phyloP scores from a whole-genome alignment of 2,797 vertebrate species.

The Sebastes steindachneri region DNA sequence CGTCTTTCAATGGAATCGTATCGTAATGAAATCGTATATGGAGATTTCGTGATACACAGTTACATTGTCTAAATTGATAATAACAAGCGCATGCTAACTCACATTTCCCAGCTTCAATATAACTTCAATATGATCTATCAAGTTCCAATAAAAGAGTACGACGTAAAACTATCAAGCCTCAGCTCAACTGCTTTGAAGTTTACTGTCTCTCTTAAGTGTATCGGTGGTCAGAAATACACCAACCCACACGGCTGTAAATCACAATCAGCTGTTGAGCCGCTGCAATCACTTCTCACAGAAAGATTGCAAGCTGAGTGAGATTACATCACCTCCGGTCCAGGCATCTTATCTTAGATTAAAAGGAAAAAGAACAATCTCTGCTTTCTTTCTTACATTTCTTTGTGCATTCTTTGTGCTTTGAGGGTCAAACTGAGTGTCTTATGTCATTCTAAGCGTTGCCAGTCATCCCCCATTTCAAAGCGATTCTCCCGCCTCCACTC shows the following conservation, averaged over 20 bases:
- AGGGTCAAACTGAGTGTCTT: slow-evolving; percentile 52
- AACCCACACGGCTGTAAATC: slow-evolving; percentile 60
- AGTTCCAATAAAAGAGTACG: slow-evolving; percentile 13
- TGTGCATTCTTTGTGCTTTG: slow-evolving; percentile 17
- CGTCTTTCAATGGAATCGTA: neutral
- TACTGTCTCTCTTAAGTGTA: slow-evolving; percentile 29
- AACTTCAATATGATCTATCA: slow-evolving; percentile 5
- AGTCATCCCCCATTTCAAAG: slow-evolving; percentile 23
- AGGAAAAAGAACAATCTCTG: slow-evolving; percentile 45
- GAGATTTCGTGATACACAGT: neutral
- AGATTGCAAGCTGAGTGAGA: slow-evolving; percentile 70
- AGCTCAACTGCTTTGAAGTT: slow-evolving; percentile 38
- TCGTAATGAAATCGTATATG: accelerated
- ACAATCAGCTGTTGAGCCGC: slow-evolving; percentile 70
- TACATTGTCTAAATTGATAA: neutral
- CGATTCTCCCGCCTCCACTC: neutral
- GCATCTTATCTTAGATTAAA: slow-evolving; percentile 75
- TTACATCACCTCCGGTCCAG: slow-evolving; percentile 74
- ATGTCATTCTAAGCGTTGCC: slow-evolving; percentile 23
- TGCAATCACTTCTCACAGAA: slow-evolving; percentile 68
- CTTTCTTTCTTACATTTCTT: slow-evolving; percentile 31
- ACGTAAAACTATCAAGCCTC: slow-evolving; percentile 16
- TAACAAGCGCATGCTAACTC: neutral
- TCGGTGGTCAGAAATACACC: slow-evolving; percentile 49
- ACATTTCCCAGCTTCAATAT: neutral